These are phyloP conservation scores for Lamproptera curius DNA, from an alignment of 2,888 invertebrate species.

Conservation along the genomic window DNA sequence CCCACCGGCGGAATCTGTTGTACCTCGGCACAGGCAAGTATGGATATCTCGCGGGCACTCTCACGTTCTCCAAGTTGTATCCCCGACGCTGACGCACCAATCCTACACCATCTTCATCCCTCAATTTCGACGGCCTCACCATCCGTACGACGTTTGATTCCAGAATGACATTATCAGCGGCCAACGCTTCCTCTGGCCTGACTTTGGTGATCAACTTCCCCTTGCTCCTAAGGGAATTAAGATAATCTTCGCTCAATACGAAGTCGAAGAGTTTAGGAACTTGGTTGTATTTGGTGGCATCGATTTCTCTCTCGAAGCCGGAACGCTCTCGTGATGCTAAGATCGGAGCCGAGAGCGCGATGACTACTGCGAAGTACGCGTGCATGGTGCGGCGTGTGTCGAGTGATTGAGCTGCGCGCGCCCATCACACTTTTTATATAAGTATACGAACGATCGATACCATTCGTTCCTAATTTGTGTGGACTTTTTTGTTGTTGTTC, in stretches of 20 bases:
- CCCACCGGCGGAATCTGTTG: slow-evolving; percentile 69
- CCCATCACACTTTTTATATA: slow-evolving; percentile 65
- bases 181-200: slow-evolving; percentile 55
- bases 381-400: slow-evolving; percentile 68
- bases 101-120: slow-evolving; percentile 39
- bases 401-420: slow-evolving; percentile 72
- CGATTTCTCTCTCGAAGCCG: slow-evolving; percentile 68
- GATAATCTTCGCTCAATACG: slow-evolving; percentile 51
- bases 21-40: slow-evolving; percentile 64
- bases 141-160: slow-evolving; percentile 66
- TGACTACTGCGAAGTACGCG: slow-evolving; percentile 61
- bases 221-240: slow-evolving; percentile 56
- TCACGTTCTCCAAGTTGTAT: slow-evolving; percentile 72
- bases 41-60: slow-evolving; percentile 69
- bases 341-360: slow-evolving; percentile 47
- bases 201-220: slow-evolving; percentile 63
- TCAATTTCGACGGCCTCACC: slow-evolving; percentile 49
- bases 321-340: slow-evolving; percentile 45
- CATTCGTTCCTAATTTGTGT: slow-evolving; percentile 70
- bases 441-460: slow-evolving; percentile 64
- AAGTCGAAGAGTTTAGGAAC: slow-evolving; percentile 55
- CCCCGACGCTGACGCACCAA: slow-evolving; percentile 63
- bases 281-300: slow-evolving; percentile 52
- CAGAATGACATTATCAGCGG: slow-evolving; percentile 62
- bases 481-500: slow-evolving; percentile 53